A percentile compares a stretch with the other conserved stretches of the same genome.
These are phyloP conservation scores for Heterotilapia buettikoferi DNA, from an alignment of 2,113 vertebrate species.

Conservation along the genomic window DNA sequence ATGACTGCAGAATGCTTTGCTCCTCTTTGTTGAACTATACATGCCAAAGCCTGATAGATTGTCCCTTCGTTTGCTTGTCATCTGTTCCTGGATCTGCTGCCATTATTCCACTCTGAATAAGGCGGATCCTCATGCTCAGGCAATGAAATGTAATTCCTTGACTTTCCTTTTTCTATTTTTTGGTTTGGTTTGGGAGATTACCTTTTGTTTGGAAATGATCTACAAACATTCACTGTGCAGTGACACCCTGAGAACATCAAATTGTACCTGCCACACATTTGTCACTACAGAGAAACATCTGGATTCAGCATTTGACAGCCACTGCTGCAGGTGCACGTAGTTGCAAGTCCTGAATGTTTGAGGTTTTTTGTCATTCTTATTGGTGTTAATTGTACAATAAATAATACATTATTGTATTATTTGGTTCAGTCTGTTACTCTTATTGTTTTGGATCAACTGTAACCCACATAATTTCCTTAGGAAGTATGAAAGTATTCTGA, in stretches of 20 bases:
- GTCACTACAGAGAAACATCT: not conserved
- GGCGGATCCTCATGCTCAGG: not conserved
- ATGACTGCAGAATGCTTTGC: constrained; percentile 24
- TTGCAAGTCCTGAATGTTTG: not conserved
- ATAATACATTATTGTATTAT: not conserved
- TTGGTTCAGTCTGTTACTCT: not conserved
- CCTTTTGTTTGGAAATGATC: not conserved
- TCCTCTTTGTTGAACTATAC: not conserved
- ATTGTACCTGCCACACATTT: not conserved
- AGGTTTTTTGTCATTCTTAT: not conserved
- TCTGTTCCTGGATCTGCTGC: constrained; percentile 6
- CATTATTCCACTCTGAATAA: constrained; percentile 15
- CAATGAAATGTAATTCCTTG: not conserved
- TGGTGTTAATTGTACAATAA: not conserved
- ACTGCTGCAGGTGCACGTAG: not conserved
- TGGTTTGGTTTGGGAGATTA: not conserved
- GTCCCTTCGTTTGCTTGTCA: constrained; percentile 14
- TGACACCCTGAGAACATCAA: not conserved
- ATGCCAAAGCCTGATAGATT: constrained; percentile 37
- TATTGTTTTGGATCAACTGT: not conserved
- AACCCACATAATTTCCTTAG: not conserved
- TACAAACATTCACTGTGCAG: not conserved
- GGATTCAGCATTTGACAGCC: not conserved
- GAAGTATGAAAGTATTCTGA: not conserved
- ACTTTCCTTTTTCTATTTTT: not conserved